Conservation (phyloP, 2,797 vertebrate genomes). For the Cheirogaleus major region DNA sequence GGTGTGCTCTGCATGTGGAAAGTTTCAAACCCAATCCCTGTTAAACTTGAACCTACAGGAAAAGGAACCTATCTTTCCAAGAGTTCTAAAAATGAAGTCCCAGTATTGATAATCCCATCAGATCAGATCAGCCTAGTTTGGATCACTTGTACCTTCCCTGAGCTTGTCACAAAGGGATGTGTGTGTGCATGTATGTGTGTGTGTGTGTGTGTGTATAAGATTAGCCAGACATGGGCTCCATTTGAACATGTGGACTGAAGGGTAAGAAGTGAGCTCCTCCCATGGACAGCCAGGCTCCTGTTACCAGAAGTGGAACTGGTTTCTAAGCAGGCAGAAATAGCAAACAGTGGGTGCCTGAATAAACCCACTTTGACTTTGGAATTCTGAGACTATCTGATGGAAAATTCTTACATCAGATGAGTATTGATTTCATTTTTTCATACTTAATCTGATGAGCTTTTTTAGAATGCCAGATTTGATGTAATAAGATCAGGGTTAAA, state of each 20-base stretch:
- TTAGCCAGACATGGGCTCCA: background rate
- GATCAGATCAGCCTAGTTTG: background rate
- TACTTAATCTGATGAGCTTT: constrained; percentile 22
- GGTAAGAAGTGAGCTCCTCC: background rate
- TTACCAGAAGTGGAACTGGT: background rate
- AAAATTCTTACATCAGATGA: background rate
- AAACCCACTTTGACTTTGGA: background rate
- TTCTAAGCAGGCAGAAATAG: background rate
- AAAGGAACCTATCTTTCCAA: background rate
- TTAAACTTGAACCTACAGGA: background rate
- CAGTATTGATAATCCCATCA: background rate
- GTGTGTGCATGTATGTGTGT: background rate
- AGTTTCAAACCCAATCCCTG: background rate
- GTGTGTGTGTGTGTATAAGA: background rate
- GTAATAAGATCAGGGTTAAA: background rate
- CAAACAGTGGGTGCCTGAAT: background rate
- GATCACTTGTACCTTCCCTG: background rate
- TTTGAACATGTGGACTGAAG: background rate
- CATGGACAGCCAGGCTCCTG: background rate
- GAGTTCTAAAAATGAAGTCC: background rate
- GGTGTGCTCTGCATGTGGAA: background rate
- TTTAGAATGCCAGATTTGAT: constrained; percentile 4
- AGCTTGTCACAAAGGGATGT: background rate
- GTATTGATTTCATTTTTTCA: constrained; percentile 24
- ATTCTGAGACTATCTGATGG: background rate